These are phyloP conservation scores for Ormyrus labotus DNA, from an alignment of 2,888 invertebrate genomes.

Conservation along the genomic window DNA sequence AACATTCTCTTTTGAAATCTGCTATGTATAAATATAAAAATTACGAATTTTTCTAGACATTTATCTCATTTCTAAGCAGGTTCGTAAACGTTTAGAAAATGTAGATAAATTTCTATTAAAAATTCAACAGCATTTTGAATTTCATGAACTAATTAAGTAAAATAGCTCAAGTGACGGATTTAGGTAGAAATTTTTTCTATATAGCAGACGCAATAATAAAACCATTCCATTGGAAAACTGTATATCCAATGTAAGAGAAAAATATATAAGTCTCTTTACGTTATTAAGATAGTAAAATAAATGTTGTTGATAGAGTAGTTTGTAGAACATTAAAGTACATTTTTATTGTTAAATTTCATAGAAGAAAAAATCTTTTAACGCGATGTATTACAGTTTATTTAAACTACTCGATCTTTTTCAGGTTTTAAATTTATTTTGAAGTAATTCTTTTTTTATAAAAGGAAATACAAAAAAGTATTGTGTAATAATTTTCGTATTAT, in stretches of 20 bases:
- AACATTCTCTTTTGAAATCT: slow-evolving; percentile 27
- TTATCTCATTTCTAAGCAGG: too few species aligned
- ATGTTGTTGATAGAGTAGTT: slow-evolving; percentile 22
- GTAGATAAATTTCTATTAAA: background rate
- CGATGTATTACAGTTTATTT: slow-evolving; percentile 8
- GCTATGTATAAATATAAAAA: background rate
- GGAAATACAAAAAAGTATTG: too few species aligned
- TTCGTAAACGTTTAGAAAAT: slow-evolving; percentile 1
- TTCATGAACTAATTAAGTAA: background rate
- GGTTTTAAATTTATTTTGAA: too few species aligned
- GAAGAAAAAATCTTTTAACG: background rate
- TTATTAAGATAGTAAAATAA: background rate
- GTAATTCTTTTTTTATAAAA: background rate
- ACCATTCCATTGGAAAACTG: background rate
- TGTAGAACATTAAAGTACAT: background rate
- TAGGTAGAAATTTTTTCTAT: slow-evolving; percentile 3
- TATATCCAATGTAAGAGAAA: slow-evolving; percentile 13
- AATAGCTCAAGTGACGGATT: slow-evolving; percentile 5
- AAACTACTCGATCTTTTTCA: background rate
- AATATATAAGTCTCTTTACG: background rate
- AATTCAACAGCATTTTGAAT: background rate
- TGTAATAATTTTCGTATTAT: too few species aligned
- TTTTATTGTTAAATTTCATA: slow-evolving; percentile 12
- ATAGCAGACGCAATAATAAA: background rate
- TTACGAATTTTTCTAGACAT: too few species aligned